Conservation (phyloP, 2,797 vertebrate genomes). For the Thamnophis elegans region DNA sequence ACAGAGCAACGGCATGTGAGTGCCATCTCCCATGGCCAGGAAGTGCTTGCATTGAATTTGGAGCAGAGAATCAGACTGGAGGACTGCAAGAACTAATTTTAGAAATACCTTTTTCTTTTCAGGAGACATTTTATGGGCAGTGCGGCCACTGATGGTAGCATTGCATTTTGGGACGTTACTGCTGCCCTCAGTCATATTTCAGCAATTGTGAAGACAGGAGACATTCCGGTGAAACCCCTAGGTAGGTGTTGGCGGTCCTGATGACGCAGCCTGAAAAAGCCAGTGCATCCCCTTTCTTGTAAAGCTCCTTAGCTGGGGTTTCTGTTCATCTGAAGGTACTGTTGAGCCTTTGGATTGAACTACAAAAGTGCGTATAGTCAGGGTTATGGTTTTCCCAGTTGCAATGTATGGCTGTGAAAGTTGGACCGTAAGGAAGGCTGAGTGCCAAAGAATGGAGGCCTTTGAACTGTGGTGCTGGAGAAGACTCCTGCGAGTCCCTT, state of each 20-base stretch:
- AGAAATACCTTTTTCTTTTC: not conserved
- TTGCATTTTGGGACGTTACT: conserved; percentile 87
- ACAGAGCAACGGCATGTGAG: rapidly evolving
- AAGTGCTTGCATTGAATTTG: not conserved
- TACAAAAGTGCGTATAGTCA: not conserved
- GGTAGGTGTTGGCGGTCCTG: conserved; percentile 40
- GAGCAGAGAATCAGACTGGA: not conserved
- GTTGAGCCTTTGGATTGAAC: not conserved
- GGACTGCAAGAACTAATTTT: not conserved
- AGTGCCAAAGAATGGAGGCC: too few relatives aligned
- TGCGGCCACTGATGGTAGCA: conserved; percentile 86
- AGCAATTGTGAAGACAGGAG: not conserved
- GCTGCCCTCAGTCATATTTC: not conserved
- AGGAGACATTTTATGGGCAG: conserved; percentile 85
- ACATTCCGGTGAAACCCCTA: conserved; percentile 51
- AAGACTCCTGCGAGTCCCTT: too few relatives aligned
- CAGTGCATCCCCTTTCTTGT: not conserved
- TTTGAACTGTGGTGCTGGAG: too few relatives aligned
- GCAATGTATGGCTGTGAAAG: too few relatives aligned
- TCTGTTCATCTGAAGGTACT: not conserved
- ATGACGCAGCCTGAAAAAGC: not conserved
- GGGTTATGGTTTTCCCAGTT: too few relatives aligned
- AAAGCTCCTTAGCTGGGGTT: not conserved
- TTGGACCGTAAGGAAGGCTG: too few relatives aligned
- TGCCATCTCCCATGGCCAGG: not conserved